Evolutionary conservation across 2,113 vertebrate genomes (phyloP).

Genomic region (Myrmophylax atrothorax): DNA sequence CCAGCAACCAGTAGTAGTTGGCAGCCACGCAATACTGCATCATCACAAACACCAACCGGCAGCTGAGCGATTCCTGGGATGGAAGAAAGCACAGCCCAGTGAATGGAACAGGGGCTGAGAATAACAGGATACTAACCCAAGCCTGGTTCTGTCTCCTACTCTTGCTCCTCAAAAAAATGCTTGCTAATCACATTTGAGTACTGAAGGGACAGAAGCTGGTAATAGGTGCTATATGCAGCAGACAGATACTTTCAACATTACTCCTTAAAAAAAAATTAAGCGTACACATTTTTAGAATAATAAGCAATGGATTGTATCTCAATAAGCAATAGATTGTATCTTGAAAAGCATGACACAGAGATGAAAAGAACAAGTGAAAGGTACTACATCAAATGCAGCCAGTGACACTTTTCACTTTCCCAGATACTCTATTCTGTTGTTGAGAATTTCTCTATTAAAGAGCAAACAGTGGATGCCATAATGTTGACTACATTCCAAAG

Average conservation of each 20-base stretch:
- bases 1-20: constrained; percentile 97
- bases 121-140: background rate
- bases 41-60: constrained; percentile 91
- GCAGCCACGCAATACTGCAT: constrained; percentile 98
- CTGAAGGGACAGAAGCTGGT: background rate
- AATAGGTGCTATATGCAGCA: background rate
- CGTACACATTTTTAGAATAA: background rate
- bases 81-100: background rate
- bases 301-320: background rate
- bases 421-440: background rate
- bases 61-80: constrained; percentile 84
- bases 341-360: background rate
- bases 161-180: background rate
- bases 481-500: background rate
- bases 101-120: background rate
- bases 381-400: background rate
- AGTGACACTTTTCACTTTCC: background rate
- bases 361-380: background rate
- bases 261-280: background rate
- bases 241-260: background rate
- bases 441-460: background rate
- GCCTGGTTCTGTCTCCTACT: background rate
- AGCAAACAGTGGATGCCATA: background rate
- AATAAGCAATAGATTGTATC: background rate
- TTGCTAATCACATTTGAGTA: background rate